phyloP scores from a whole-genome alignment of 1,140 invertebrate genomes.

The Acarapis woodi region DNA sequence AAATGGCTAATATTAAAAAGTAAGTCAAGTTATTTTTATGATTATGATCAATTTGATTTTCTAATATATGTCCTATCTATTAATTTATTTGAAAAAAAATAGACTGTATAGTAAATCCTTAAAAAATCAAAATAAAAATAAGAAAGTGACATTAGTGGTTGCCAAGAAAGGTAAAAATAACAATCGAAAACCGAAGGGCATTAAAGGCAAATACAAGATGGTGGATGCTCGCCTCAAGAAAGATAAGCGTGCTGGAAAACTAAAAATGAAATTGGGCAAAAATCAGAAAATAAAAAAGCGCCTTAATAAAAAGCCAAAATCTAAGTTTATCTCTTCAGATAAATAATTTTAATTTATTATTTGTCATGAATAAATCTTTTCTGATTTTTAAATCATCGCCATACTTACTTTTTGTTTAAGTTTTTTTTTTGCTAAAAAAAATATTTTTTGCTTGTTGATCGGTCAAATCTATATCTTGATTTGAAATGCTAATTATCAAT shows the following conservation, averaged over 20 bases:
- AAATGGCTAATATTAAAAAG: conserved; percentile 62
- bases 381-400: too few relatives aligned
- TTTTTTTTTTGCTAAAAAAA: too few relatives aligned
- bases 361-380: too few relatives aligned
- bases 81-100: background rate
- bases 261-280: too few relatives aligned
- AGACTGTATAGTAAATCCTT: conserved; percentile 71
- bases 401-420: too few relatives aligned
- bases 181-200: conserved; percentile 43
- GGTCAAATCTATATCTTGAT: too few relatives aligned
- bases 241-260: conserved; percentile 26
- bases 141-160: conserved; percentile 74
- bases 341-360: too few relatives aligned
- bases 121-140: conserved; percentile 28
- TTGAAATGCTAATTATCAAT: too few relatives aligned
- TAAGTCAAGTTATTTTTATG: conserved; percentile 23
- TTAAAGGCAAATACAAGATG: conserved; percentile 71
- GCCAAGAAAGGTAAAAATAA: conserved; percentile 57
- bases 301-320: too few relatives aligned
- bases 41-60: conserved; percentile 3
- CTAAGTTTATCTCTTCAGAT: too few relatives aligned
- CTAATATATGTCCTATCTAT: background rate
- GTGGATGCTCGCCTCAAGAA: conserved; percentile 91
- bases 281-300: too few relatives aligned
- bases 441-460: too few relatives aligned